Percentiles rank a stretch among this genome's conserved stretches.
phyloP scores from a whole-genome alignment of 2,113 vertebrate genomes.

The Colistium nudipinnis region DNA sequence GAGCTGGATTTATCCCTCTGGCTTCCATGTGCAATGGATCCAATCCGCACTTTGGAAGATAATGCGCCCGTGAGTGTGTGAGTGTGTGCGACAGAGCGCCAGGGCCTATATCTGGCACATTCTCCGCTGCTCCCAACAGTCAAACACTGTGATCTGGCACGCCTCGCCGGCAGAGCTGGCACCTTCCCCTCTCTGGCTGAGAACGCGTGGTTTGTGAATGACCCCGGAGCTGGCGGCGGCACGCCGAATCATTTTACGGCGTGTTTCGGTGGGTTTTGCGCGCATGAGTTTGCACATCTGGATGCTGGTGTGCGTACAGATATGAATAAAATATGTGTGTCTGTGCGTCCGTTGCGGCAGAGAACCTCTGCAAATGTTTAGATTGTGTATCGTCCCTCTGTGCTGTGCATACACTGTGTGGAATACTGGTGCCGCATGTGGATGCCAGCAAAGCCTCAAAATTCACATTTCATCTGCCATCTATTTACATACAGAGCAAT shows the following conservation, averaged over 20 bases:
- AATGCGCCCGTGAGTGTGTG: conserved; percentile 37
- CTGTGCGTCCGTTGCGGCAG: not conserved
- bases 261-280: conserved; percentile 51
- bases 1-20: conserved; percentile 65
- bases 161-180: conserved; percentile 67
- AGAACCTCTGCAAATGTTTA: conserved; percentile 58
- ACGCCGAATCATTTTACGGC: conserved; percentile 62
- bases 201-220: conserved; percentile 69
- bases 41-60: conserved; percentile 65
- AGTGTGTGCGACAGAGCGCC: conserved; percentile 55
- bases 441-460: conserved; percentile 23
- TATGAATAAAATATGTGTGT: no score
- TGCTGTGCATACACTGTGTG: conserved; percentile 4
- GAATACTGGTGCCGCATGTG: not conserved
- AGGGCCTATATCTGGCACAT: conserved; percentile 71
- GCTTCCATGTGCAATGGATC: conserved; percentile 57
- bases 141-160: conserved; percentile 75
- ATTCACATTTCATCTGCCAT: conserved; percentile 47
- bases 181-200: conserved; percentile 71
- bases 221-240: conserved; percentile 72
- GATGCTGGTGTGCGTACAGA: conserved; percentile 15
- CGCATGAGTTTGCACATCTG: conserved; percentile 65
- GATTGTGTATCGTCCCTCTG: conserved; percentile 8
- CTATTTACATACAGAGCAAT: conserved; percentile 11
- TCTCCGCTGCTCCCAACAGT: conserved; percentile 66